Conservation (phyloP, 1,140 invertebrate species). For the Maconellicoccus hirsutus region DNA sequence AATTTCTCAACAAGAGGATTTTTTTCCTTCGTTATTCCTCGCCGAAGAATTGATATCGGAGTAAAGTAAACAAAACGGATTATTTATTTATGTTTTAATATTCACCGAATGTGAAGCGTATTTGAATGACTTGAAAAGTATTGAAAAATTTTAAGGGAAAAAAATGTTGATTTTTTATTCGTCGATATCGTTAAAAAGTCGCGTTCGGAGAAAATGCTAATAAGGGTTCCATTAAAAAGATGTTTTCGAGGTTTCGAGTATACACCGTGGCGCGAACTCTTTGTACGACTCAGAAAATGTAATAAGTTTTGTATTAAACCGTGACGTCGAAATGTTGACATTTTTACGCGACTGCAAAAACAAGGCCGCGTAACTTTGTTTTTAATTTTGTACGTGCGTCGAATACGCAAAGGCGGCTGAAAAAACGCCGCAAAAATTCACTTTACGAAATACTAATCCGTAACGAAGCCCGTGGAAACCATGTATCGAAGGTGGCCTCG, state of each 20-base stretch:
- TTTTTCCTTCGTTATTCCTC: too few relatives aligned
- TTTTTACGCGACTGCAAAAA: neutral
- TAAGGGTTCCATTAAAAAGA: neutral
- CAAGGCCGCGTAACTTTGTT: neutral
- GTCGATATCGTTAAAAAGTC: neutral
- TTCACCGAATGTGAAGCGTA: neutral
- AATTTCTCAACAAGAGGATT: too few relatives aligned
- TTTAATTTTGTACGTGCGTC: neutral
- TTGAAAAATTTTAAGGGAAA: neutral
- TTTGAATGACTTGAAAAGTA: neutral
- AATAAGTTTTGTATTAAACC: slow-evolving; percentile 3
- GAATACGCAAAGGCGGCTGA: neutral
- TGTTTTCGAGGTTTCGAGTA: neutral
- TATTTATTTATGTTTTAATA: slow-evolving; percentile 10
- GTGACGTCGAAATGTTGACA: neutral
- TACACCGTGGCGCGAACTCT: neutral
- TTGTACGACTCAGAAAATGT: neutral
- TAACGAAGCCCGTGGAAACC: neutral
- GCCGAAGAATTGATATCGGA: neutral
- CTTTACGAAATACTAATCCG: too few relatives aligned
- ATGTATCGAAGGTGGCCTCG: neutral
- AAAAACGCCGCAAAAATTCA: neutral
- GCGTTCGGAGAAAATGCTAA: neutral
- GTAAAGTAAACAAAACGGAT: neutral
- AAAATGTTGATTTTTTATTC: neutral